These are phyloP conservation scores for Drosophila jambulina DNA, from an alignment of 1,140 invertebrate species.

Conservation along the genomic window DNA sequence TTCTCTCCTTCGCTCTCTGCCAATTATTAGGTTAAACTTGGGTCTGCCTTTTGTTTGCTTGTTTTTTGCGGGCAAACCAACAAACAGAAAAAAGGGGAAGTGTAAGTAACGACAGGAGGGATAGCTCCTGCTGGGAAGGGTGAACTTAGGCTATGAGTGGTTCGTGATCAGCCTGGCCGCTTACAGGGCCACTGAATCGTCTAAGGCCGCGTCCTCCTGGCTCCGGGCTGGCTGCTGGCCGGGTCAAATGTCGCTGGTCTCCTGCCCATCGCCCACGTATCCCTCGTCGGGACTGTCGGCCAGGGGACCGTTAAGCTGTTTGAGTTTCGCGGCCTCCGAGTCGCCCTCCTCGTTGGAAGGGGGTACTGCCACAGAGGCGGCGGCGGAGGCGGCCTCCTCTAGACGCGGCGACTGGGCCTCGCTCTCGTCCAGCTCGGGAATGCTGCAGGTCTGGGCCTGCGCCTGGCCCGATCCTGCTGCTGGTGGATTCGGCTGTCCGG, in stretches of 20 bases:
- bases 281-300: constrained; percentile 95
- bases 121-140: not conserved
- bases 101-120: constrained; percentile 6
- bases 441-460: constrained; percentile 42
- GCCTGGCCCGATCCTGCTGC: constrained; percentile 56
- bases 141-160: constrained; percentile 46
- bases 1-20: constrained; percentile 14
- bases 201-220: constrained; percentile 62
- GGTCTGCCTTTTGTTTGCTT: constrained; percentile 48
- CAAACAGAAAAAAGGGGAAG: constrained; percentile 27
- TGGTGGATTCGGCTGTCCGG: constrained; percentile 19
- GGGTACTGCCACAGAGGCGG: constrained; percentile 61
- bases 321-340: constrained; percentile 69
- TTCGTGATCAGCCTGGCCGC: constrained; percentile 58
- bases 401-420: constrained; percentile 64
- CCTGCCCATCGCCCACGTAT: constrained; percentile 91
- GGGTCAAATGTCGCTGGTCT: constrained; percentile 87
- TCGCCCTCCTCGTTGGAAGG: constrained; percentile 83
- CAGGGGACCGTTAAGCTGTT: constrained; percentile 87
- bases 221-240: constrained; percentile 27
- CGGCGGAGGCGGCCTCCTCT: constrained; percentile 27
- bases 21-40: constrained; percentile 62
- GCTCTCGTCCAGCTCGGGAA: constrained; percentile 77
- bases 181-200: constrained; percentile 84
- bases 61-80: constrained; percentile 34